Conservation (phyloP, 2,888 invertebrate genomes). For the Scaptomyza polygonia region DNA sequence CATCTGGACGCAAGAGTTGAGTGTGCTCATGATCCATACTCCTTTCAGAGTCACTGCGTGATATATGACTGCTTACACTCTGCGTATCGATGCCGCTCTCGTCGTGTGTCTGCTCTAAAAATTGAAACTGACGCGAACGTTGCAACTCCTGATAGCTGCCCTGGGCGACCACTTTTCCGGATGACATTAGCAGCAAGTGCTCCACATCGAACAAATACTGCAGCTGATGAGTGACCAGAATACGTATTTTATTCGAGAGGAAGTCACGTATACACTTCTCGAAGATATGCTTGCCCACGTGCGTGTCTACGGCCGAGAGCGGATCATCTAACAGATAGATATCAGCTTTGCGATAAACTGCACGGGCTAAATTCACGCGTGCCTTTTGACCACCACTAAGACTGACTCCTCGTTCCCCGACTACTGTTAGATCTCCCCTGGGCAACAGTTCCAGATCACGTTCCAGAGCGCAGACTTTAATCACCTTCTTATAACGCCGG, state of each 20-base stretch:
- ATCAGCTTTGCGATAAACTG: slow-evolving; percentile 90
- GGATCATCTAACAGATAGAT: slow-evolving; percentile 92
- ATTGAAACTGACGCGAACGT: slow-evolving; percentile 85
- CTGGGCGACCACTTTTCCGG: slow-evolving; percentile 82
- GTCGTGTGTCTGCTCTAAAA: slow-evolving; percentile 78
- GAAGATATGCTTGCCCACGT: slow-evolving; percentile 91
- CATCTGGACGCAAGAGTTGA: slow-evolving; percentile 72
- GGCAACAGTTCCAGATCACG: slow-evolving; percentile 88
- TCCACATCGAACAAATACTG: slow-evolving; percentile 87
- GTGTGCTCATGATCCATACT: slow-evolving; percentile 75
- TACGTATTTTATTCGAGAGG: slow-evolving; percentile 87
- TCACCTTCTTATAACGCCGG: slow-evolving; percentile 84
- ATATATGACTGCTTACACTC: slow-evolving; percentile 73
- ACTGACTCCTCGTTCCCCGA: slow-evolving; percentile 89
- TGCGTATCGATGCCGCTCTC: slow-evolving; percentile 77
- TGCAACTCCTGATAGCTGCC: slow-evolving; percentile 85
- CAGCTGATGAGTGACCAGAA: slow-evolving; percentile 90
- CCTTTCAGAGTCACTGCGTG: slow-evolving; percentile 81
- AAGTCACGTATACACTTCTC: slow-evolving; percentile 88
- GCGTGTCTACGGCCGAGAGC: slow-evolving; percentile 90
- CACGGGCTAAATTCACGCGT: slow-evolving; percentile 90
- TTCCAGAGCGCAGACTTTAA: slow-evolving; percentile 87
- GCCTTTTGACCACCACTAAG: slow-evolving; percentile 91
- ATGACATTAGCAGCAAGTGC: slow-evolving; percentile 86
- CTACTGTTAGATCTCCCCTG: slow-evolving; percentile 85